Evolutionary conservation across 1,140 invertebrate genomes (phyloP), one percentile per base, ranked within the genome.

Genomic region (Cotesia vestalis): DNA sequence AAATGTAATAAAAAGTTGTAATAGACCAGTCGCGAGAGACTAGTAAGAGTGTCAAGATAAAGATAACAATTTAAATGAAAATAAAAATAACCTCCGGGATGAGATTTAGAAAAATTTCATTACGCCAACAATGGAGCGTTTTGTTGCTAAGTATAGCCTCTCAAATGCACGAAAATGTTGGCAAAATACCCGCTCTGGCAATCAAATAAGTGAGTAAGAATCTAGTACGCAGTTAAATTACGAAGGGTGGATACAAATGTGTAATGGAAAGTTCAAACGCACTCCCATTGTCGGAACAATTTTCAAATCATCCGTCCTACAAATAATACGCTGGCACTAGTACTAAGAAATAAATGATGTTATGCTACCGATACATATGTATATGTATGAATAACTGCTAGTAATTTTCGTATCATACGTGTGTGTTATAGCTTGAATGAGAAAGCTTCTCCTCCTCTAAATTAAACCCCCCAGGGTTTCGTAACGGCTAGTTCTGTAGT

Each of bases 1-100:
- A 86, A 84, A 85, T 85, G 83, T 79, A 84, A 86, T 86, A 84
- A 84, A 85, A 85, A 86, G 81, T 86, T 84, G 80, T 85, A 84
- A 85, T 85, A 78, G 79, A 79, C 76, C 71, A 53, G 40, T 46
- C 40, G 40, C 40, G 40, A 6, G 40, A 46, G 40, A 46, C 11
- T 27, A 4, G 73, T 71, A 66, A 67, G 5, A 61, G 5, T 51
- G 71, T 55, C 34, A 27, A 60, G 5, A 27, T 51, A 3, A 51
- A 36, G 61, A 38, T 3, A 27, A n/a, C 6, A 38, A 5, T 4
- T 27, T 60, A 4, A 27, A 68, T 62, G 67, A 72, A 38, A 35
- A 66, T 71, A 69, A 40, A 61, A 61, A 27, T 27, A 8, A 46
- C 6, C 11, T 46, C 40, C 40, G 2, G 0, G 40, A 46, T 11